Evolutionary conservation across 2,797 vertebrate genomes (phyloP).

Genomic region (Hybognathus amarus): DNA sequence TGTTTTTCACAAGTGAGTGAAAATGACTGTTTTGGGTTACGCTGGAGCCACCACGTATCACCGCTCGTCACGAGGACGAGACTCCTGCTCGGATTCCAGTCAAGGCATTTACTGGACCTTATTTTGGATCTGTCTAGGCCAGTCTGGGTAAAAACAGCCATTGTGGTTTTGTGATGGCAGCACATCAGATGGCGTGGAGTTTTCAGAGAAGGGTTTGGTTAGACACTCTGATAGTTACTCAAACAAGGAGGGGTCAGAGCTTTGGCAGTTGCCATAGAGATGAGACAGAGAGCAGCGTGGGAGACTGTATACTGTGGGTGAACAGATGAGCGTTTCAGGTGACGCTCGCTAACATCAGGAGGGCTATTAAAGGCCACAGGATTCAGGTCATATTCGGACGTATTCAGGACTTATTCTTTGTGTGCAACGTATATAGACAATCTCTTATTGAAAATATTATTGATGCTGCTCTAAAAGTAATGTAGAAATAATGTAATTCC

Average conservation of each 20-base stretch:
- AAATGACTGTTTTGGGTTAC: constrained; percentile 40
- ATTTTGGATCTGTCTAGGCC: constrained; percentile 45
- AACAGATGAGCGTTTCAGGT: constrained; percentile 44
- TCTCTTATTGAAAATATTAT: background rate
- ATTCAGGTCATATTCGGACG: constrained; percentile 28
- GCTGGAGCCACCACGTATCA: constrained; percentile 7
- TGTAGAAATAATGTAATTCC: background rate
- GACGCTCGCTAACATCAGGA: constrained; percentile 34
- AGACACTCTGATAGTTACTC: constrained; percentile 37
- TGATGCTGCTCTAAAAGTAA: background rate
- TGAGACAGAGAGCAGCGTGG: constrained; percentile 39
- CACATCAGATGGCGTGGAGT: constrained; percentile 11
- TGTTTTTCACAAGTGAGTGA: constrained; percentile 24
- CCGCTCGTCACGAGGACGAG: constrained; percentile 23
- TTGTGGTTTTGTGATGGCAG: constrained; percentile 51
- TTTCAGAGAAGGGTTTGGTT: constrained; percentile 36
- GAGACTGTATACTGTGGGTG: constrained; percentile 35
- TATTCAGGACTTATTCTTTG: background rate
- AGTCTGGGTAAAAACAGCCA: constrained; percentile 50
- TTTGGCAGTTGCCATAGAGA: constrained; percentile 51
- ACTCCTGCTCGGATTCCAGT: constrained; percentile 43
- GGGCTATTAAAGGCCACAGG: constrained; percentile 38
- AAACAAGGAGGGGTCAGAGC: constrained; percentile 44
- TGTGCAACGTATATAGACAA: background rate
- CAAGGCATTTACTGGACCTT: constrained; percentile 35